Conservation (phyloP, 2,113 vertebrate genomes). For the Tragelaphus strepsiceros region DNA sequence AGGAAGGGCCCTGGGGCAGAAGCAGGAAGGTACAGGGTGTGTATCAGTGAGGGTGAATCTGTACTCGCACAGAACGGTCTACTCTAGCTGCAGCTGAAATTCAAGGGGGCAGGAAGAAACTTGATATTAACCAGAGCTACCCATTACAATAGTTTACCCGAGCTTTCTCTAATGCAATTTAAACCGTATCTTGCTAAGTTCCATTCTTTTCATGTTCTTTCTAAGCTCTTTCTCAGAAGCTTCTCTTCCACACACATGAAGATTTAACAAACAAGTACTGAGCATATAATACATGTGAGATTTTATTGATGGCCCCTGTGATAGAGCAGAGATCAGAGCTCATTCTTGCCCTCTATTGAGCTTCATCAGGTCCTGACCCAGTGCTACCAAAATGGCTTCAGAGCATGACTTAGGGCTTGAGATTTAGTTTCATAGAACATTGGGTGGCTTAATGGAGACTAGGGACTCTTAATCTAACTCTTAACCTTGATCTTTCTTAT, state of each 20-base stretch:
- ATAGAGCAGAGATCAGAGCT: not conserved
- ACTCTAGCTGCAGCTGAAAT: not conserved
- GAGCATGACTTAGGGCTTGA: not conserved
- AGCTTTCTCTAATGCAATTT: not conserved
- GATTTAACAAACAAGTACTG: not conserved
- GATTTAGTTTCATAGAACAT: not conserved
- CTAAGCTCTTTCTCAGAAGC: not conserved
- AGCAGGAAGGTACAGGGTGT: not conserved
- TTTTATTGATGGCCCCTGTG: not conserved
- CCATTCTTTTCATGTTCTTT: not conserved
- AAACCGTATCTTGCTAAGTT: not conserved
- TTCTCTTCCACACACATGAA: not conserved
- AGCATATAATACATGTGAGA: not conserved
- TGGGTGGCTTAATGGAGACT: not conserved
- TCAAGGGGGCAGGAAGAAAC: not conserved
- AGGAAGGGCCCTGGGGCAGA: not conserved
- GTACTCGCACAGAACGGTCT: fast-evolving
- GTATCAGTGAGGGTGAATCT: not conserved
- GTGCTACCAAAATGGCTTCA: not conserved
- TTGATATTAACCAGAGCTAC: not conserved
- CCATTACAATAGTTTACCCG: not conserved
- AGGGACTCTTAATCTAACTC: not conserved
- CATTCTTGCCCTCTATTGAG: not conserved
- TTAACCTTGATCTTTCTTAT: not conserved
- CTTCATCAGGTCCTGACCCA: not conserved